A percentile compares a stretch with the other conserved stretches of the same genome.
Conservation (phyloP, 2,797 vertebrate genomes). For the Enteromius anoplus region DNA sequence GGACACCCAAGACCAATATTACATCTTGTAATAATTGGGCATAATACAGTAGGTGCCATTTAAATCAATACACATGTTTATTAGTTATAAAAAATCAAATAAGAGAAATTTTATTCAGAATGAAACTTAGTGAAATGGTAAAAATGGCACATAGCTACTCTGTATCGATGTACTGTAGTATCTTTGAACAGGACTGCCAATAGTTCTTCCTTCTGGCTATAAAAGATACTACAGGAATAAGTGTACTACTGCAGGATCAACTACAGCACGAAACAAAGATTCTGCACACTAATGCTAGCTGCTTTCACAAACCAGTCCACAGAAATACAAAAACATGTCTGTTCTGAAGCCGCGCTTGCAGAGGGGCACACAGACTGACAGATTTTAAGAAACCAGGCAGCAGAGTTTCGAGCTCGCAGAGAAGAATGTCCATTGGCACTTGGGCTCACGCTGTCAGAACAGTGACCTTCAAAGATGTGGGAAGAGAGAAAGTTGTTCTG, state of each 20-base stretch:
- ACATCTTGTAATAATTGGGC: no score
- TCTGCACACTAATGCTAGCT: neutral
- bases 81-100: neutral
- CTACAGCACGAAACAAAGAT: neutral
- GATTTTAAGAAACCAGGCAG: constrained; percentile 32
- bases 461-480: constrained; percentile 20
- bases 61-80: neutral
- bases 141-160: neutral
- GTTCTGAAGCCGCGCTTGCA: neutral
- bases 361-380: constrained; percentile 9
- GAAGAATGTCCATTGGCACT: constrained; percentile 41
- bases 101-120: neutral
- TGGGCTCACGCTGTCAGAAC: constrained; percentile 30
- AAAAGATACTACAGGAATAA: neutral
- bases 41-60: neutral
- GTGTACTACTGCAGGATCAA: neutral
- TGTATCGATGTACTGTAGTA: neutral
- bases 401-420: constrained; percentile 9
- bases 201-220: neutral
- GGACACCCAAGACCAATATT: no score
- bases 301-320: neutral
- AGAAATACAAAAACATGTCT: neutral
- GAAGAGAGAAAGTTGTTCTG: constrained; percentile 16
- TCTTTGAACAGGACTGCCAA: neutral
- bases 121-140: neutral